These are phyloP conservation scores for Panthera leo DNA, from an alignment of 2,113 vertebrate genomes.

Conservation along the genomic window DNA sequence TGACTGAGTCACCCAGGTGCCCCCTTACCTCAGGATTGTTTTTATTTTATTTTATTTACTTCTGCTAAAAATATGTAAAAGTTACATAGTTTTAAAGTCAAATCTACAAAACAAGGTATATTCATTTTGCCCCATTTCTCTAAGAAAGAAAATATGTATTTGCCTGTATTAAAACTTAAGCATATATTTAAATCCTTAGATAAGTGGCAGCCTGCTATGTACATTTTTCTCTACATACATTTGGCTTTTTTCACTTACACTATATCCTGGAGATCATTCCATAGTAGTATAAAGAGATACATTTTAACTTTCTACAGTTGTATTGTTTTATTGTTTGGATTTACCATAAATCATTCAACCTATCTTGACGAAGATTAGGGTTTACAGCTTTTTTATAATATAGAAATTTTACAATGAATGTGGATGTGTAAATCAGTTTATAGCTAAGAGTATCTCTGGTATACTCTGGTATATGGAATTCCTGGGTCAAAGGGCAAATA, in stretches of 20 bases:
- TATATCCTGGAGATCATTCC: background rate
- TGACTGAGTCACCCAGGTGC: no score
- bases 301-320: background rate
- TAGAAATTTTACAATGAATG: background rate
- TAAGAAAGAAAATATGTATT: background rate
- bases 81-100: background rate
- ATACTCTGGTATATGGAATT: conserved; percentile 3
- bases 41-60: background rate
- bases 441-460: background rate
- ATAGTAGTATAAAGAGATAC: background rate
- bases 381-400: background rate
- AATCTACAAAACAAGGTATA: background rate
- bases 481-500: background rate
- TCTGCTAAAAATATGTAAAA: background rate
- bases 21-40: background rate
- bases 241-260: background rate
- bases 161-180: background rate
- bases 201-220: background rate
- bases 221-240: background rate
- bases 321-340: background rate
- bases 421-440: background rate
- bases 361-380: background rate
- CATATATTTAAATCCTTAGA: background rate
- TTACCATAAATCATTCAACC: background rate
- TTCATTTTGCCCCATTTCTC: background rate